phyloP scores from a whole-genome alignment of 2,113 vertebrate species.

The Rhinolophus sinicus region DNA sequence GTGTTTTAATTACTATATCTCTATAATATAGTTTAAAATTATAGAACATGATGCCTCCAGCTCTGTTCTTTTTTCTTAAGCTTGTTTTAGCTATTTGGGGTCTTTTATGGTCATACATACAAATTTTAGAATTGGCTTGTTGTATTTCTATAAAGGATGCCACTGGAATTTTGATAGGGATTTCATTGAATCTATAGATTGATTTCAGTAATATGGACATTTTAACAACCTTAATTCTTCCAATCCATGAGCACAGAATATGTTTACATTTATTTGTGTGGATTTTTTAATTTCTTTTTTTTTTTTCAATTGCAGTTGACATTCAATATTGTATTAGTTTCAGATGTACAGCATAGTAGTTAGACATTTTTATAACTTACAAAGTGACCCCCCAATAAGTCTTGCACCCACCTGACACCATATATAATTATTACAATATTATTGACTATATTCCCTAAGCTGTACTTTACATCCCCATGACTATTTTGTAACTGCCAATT shows the following conservation, averaged over 20 bases:
- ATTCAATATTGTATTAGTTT: too few relatives aligned
- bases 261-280: not conserved
- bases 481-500: too few relatives aligned
- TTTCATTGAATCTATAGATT: not conserved
- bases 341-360: too few relatives aligned
- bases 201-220: not conserved
- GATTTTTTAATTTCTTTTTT: not conserved
- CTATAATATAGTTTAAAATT: not conserved
- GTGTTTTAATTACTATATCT: not conserved
- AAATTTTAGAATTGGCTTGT: not conserved
- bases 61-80: not conserved
- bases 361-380: too few relatives aligned
- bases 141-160: not conserved
- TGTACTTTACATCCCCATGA: too few relatives aligned
- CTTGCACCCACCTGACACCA: too few relatives aligned
- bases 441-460: too few relatives aligned
- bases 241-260: not conserved
- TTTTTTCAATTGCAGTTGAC: too few relatives aligned
- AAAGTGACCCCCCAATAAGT: too few relatives aligned
- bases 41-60: not conserved
- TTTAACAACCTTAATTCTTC: not conserved
- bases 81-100: not conserved
- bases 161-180: not conserved
- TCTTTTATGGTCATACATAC: not conserved
- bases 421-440: too few relatives aligned